phyloP scores from a whole-genome alignment of 2,113 vertebrate genomes.

The Thomomys bottae region DNA sequence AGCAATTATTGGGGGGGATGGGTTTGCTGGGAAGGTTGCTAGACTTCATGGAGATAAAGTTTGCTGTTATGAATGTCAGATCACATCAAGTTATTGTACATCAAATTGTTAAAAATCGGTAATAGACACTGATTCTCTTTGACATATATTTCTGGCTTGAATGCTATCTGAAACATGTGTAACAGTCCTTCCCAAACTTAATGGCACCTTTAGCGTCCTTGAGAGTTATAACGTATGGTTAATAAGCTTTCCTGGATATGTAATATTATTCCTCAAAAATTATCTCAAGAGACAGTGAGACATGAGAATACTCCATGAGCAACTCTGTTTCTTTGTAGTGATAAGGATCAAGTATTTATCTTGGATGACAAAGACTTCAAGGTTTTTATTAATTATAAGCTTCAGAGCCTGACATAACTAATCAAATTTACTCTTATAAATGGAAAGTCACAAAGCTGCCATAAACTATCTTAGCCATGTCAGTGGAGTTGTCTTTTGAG shows the following conservation, averaged over 20 bases:
- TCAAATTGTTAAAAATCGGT: background rate
- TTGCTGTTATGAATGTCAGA: background rate
- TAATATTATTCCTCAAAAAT: background rate
- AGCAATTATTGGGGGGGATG: constrained; percentile 59
- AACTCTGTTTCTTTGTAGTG: background rate
- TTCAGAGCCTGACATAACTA: background rate
- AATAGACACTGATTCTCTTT: constrained; percentile 42
- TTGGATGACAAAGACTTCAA: background rate
- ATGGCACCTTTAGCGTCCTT: background rate
- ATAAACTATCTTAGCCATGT: background rate
- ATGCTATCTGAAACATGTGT: background rate
- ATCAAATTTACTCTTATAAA: background rate
- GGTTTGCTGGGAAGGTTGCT: constrained; percentile 42
- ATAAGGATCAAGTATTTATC: background rate
- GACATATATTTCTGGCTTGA: constrained; percentile 7
- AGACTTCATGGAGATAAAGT: background rate
- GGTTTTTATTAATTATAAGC: background rate
- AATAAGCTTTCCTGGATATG: background rate
- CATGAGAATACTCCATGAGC: background rate
- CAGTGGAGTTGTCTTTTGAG: background rate
- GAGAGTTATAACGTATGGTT: background rate
- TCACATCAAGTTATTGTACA: constrained; percentile 34
- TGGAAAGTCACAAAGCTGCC: background rate
- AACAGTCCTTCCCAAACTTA: background rate
- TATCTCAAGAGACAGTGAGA: background rate